A percentile compares a stretch with the other conserved stretches of the same genome.
These are phyloP conservation scores for Cricetomys ansorgei DNA, from an alignment of 2,113 vertebrate genomes.

Conservation along the genomic window DNA sequence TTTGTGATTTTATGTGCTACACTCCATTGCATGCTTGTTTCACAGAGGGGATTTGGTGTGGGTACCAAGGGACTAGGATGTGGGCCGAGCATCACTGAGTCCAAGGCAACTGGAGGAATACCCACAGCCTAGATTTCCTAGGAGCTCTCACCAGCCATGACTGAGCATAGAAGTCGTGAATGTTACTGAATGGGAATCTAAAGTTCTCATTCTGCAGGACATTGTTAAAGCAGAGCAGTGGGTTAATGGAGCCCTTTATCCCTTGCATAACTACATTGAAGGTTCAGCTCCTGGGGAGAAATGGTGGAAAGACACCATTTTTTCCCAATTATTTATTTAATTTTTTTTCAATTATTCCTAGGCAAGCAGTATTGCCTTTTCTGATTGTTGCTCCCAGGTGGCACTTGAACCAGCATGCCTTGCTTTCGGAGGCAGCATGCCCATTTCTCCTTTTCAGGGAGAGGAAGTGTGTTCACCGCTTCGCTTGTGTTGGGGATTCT, in stretches of 20 bases:
- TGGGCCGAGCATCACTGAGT: neutral
- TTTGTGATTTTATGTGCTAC: conserved; percentile 81
- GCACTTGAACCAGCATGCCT: neutral
- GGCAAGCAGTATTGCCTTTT: conserved; percentile 35
- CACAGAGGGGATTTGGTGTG: conserved; percentile 59
- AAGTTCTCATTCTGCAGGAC: neutral
- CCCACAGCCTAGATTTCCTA: conserved; percentile 27
- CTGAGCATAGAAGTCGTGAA: neutral
- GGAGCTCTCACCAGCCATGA: neutral
- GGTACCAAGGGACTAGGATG: conserved; percentile 67
- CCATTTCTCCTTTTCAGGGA: neutral
- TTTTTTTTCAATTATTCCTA: conserved; percentile 46
- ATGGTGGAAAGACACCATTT: neutral
- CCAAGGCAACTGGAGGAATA: neutral
- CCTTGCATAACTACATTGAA: neutral
- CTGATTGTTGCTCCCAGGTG: neutral
- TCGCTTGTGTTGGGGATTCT: neutral
- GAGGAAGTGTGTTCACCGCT: neutral
- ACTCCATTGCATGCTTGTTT: conserved; percentile 78
- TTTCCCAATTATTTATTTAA: conserved; percentile 36
- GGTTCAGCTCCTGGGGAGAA: neutral
- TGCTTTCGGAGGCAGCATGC: neutral
- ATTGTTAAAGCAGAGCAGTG: neutral
- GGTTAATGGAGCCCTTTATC: neutral
- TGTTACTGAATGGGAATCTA: conserved; percentile 11